These are phyloP conservation scores for Elymnias hypermnestra DNA, from an alignment of 1,140 invertebrate genomes.

Conservation along the genomic window DNA sequence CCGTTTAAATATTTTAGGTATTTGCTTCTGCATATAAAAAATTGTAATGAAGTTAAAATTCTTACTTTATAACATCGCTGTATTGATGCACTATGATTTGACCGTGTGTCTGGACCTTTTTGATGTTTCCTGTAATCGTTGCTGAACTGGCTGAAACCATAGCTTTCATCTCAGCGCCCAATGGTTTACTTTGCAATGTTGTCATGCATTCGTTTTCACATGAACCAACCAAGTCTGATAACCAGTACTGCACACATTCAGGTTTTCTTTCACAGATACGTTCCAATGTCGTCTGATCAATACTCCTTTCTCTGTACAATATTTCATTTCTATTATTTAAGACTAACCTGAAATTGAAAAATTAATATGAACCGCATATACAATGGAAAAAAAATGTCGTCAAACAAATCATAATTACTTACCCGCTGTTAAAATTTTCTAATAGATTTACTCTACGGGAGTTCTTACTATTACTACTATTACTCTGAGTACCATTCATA, in stretches of 20 bases:
- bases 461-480: conserved; percentile 46
- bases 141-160: conserved; percentile 67
- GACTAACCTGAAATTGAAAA: conserved; percentile 35
- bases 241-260: conserved; percentile 78
- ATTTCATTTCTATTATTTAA: conserved; percentile 64
- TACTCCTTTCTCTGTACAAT: conserved; percentile 61
- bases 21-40: no score
- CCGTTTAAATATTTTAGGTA: no score
- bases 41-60: no score
- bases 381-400: neutral
- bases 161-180: conserved; percentile 77
- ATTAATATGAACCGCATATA: neutral
- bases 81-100: conserved; percentile 74
- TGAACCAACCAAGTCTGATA: conserved; percentile 79
- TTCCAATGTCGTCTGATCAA: conserved; percentile 65
- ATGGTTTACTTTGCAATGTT: conserved; percentile 86
- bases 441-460: conserved; percentile 51
- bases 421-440: conserved; percentile 61
- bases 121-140: conserved; percentile 73
- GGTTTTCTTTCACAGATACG: conserved; percentile 63
- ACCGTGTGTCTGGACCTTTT: conserved; percentile 74
- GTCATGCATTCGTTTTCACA: conserved; percentile 88
- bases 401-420: conserved; percentile 23
- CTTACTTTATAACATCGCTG: conserved; percentile 69
- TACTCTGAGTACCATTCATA: conserved; percentile 39